These are phyloP conservation scores for Xanthorhoe designata DNA, from an alignment of 2,888 invertebrate species.

Conservation along the genomic window DNA sequence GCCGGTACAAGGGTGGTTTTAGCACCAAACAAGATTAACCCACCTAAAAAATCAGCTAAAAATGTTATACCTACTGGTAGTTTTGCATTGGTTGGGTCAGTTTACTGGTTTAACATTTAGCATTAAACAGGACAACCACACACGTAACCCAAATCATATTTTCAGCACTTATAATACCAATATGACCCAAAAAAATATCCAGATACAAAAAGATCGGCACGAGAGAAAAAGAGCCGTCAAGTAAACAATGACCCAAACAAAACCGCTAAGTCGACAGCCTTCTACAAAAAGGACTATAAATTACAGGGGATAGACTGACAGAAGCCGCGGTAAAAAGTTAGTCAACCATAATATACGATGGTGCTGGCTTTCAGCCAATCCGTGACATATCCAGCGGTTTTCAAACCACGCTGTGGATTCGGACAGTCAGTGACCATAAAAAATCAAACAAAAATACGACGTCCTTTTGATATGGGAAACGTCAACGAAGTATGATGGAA, in stretches of 20 bases:
- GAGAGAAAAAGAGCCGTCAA: constrained; percentile 1
- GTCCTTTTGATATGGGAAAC: not conserved
- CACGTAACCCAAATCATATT: not conserved
- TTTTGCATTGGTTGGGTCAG: too few species aligned
- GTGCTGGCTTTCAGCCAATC: constrained; percentile 39
- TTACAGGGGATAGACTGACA: constrained; percentile 26
- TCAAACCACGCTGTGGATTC: constrained; percentile 32
- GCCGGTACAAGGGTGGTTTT: too few species aligned
- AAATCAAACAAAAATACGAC: not conserved
- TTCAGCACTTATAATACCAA: not conserved
- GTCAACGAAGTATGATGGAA: not conserved
- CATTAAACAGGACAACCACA: not conserved
- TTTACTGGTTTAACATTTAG: too few species aligned
- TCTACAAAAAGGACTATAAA: constrained; percentile 25
- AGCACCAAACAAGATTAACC: too few species aligned
- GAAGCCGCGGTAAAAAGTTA: constrained; percentile 32
- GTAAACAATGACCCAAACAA: constrained; percentile 19
- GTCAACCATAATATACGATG: constrained; percentile 23
- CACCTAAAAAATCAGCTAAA: too few species aligned
- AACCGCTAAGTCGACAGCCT: constrained; percentile 12
- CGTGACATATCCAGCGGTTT: constrained; percentile 32
- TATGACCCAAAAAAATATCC: not conserved
- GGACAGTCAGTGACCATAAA: constrained; percentile 20
- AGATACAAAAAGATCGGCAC: not conserved
- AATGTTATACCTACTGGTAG: too few species aligned